Conservation (phyloP, 2,797 vertebrate species). For the Sebastes hopkinsi region DNA sequence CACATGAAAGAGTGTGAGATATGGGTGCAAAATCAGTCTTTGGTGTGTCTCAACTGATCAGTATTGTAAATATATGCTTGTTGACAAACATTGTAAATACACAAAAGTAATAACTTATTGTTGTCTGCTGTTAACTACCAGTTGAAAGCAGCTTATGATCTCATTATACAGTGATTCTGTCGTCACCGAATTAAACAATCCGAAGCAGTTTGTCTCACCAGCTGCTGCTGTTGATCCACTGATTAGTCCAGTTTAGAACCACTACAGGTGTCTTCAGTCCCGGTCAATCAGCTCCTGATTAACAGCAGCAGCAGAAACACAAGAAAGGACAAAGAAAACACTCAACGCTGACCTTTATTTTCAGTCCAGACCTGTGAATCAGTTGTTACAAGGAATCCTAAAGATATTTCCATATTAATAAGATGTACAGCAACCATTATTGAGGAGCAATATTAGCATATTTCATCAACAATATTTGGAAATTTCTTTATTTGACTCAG, state of each 20-base stretch:
- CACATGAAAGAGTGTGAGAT: not conserved
- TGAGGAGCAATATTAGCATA: not conserved
- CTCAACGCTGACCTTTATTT: not conserved
- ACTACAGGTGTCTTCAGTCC: not conserved
- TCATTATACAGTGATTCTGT: not conserved
- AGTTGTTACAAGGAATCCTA: not conserved
- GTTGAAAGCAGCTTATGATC: too few relatives aligned
- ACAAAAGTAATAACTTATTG: not conserved
- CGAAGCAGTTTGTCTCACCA: not conserved
- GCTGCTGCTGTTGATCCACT: not conserved
- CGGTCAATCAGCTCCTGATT: not conserved
- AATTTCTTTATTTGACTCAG: not conserved
- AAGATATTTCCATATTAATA: not conserved
- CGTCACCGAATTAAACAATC: not conserved
- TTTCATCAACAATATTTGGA: not conserved
- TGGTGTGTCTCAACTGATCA: not conserved
- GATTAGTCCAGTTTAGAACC: not conserved
- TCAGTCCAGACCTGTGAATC: not conserved
- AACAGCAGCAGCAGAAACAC: constrained; percentile 1
- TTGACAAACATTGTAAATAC: not conserved
- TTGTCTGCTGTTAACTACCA: not conserved
- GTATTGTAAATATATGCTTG: not conserved
- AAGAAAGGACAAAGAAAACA: not conserved
- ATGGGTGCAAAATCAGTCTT: not conserved
- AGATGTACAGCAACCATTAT: not conserved